These are phyloP conservation scores for Trachelus tabidus DNA, from an alignment of 2,888 invertebrate genomes.

Conservation along the genomic window DNA sequence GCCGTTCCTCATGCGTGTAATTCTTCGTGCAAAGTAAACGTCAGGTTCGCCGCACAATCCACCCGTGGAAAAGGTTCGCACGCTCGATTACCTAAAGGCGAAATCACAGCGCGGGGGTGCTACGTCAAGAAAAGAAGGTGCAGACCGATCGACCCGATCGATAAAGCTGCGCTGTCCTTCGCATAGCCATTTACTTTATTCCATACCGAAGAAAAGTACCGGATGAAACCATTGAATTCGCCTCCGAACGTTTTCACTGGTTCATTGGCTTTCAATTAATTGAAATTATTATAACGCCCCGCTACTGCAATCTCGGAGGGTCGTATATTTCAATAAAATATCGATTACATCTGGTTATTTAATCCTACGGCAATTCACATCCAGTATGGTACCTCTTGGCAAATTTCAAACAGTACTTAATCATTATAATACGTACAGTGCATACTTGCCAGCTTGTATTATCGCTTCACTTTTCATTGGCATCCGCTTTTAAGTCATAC, in stretches of 20 bases:
- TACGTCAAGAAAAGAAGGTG: not conserved
- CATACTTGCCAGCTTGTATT: not conserved
- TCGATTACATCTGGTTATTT: not conserved
- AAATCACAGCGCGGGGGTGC: not conserved
- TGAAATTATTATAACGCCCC: not conserved
- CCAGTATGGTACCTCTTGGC: not conserved
- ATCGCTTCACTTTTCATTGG: not conserved
- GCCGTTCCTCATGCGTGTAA: constrained; percentile 28
- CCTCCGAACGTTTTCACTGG: not conserved
- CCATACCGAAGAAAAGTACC: not conserved
- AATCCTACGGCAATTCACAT: not conserved
- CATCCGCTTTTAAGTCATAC: not conserved
- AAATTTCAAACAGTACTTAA: not conserved
- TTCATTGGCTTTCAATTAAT: not conserved
- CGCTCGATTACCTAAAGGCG: not conserved
- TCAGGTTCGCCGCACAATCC: not conserved
- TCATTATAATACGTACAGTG: not conserved
- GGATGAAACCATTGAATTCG: not conserved
- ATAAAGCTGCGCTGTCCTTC: not conserved
- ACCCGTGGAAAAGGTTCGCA: not conserved
- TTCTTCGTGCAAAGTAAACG: constrained; percentile 14
- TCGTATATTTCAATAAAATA: not conserved
- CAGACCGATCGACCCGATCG: not conserved
- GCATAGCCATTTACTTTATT: not conserved
- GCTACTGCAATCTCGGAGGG: not conserved